Evolutionary conservation across 2,113 vertebrate species (phyloP).

Genomic region (Eretmochelys imbricata): DNA sequence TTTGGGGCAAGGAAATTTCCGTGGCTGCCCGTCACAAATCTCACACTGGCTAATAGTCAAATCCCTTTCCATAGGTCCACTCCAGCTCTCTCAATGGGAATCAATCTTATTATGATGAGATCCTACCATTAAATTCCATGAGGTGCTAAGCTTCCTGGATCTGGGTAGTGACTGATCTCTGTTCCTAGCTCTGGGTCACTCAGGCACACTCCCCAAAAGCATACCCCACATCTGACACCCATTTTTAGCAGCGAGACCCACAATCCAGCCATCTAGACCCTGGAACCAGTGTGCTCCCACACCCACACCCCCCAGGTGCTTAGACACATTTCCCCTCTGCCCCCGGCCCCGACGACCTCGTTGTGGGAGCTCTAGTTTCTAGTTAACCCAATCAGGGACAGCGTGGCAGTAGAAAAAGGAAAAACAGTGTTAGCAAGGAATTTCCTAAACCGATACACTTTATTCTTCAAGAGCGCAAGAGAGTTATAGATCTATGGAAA

Average conservation of each 20-base stretch:
- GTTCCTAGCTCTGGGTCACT: neutral
- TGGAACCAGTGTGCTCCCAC: conserved; percentile 1
- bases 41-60: neutral
- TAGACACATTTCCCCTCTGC: neutral
- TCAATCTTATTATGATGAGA: accelerated
- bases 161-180: neutral
- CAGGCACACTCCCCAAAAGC: neutral
- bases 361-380: conserved; percentile 38
- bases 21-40: neutral
- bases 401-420: conserved; percentile 50
- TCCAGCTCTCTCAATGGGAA: neutral
- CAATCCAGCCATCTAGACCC: neutral
- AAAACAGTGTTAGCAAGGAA: neutral
- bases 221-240: neutral
- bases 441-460: neutral
- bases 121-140: accelerated
- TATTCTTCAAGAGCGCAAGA: conserved; percentile 62
- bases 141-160: accelerated
- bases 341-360: neutral
- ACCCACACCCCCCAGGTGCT: neutral
- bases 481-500: neutral
- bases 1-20: neutral
- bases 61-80: neutral
- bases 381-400: conserved; percentile 52
- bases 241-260: neutral